Percentiles rank a stretch among this genome's conserved stretches.
These are phyloP conservation scores for Brachionus sp. DNA, from an alignment of 1,140 invertebrate genomes.

Conservation along the genomic window DNA sequence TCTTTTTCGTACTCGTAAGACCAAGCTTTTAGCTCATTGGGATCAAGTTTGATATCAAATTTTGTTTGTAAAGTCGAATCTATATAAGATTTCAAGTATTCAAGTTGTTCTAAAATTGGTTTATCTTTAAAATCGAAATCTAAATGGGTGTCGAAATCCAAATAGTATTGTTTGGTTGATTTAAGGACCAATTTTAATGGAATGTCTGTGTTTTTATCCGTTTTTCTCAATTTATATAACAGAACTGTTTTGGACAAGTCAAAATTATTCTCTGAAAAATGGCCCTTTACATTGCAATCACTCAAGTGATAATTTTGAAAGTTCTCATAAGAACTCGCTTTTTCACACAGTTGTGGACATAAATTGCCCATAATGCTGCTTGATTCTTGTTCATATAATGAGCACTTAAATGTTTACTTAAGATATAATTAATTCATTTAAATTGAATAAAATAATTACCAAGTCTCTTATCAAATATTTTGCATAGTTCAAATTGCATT, in stretches of 20 bases:
- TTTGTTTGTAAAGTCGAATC: neutral
- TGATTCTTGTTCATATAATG: neutral
- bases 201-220: neutral
- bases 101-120: conserved; percentile 9
- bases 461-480: neutral
- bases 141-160: conserved; percentile 31
- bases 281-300: neutral
- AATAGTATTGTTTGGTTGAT: conserved; percentile 24
- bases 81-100: conserved; percentile 5
- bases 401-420: neutral
- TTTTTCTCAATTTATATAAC: neutral
- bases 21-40: neutral
- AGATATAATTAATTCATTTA: neutral
- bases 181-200: conserved; percentile 8
- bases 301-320: neutral
- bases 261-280: neutral
- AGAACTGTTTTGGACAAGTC: conserved; percentile 13
- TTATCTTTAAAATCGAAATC: neutral
- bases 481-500: neutral
- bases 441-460: neutral
- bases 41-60: neutral
- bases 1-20: neutral
- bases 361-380: neutral
- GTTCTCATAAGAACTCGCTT: neutral
- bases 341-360: neutral